phyloP scores from a whole-genome alignment of 30 jellyfish, hydroid and myxozoan genomes.

The Phacellophora camtschatica region DNA sequence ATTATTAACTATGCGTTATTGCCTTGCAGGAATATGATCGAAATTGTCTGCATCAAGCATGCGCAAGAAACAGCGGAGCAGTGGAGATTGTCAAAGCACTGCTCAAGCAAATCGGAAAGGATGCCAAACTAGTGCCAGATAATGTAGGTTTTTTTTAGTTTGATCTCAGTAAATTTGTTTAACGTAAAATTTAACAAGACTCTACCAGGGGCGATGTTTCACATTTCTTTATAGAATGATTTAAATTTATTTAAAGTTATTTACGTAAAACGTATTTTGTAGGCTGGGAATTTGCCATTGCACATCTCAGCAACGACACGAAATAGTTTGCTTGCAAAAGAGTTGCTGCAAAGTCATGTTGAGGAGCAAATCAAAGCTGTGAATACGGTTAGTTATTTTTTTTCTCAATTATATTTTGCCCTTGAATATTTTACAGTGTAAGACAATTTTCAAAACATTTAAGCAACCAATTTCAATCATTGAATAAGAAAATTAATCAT shows the following conservation, averaged over 20 bases:
- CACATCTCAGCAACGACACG: constrained; percentile 83
- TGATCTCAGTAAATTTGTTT: no score
- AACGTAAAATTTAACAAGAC: no score
- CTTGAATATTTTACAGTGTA: no score
- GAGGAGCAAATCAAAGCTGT: constrained; percentile 82
- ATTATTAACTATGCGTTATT: background rate
- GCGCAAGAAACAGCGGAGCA: constrained; percentile 84
- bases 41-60: constrained; percentile 90
- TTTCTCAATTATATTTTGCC: no score
- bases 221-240: no score
- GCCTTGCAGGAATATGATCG: constrained; percentile 64
- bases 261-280: no score
- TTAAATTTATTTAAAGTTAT: no score
- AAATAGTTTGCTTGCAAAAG: constrained; percentile 63
- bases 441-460: no score
- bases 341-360: constrained; percentile 62
- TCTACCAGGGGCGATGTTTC: no score
- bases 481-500: no score
- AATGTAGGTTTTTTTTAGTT: no score
- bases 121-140: constrained; percentile 81
- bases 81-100: constrained; percentile 72
- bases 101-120: constrained; percentile 72
- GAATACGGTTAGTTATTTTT: constrained; percentile 26
- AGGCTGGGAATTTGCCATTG: constrained; percentile 84
- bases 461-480: no score